Base-by-base conservation (phyloP, 2,113 vertebrate species). In the Acanthisitta chloris region DNA sequence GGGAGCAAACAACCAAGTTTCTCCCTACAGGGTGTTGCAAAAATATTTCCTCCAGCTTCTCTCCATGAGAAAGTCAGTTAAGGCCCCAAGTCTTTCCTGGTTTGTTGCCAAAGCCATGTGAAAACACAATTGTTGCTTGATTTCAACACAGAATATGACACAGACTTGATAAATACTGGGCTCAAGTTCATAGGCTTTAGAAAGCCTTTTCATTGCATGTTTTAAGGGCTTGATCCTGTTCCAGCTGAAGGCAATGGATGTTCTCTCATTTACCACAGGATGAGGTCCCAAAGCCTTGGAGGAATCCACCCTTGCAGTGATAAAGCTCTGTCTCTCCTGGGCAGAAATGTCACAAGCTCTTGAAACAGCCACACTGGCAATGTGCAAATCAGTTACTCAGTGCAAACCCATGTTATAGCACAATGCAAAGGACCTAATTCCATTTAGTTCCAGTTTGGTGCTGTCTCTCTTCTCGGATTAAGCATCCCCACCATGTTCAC, bases 81-180 rank as follows among this genome's bases (percentile, higher is more conserved):
- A 90, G 80, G 26, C 82, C 89, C 42, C 23, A 24, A 76, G 86
- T 6, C 73, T 24, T 73, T 48, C 36, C 80, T 95, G 82, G 69
- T 86, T 76, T 29, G 80, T 74, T 84, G 96, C 93, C 93, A 96
- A 88, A 92, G 65, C 94, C 52, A 38, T 92, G 45, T 83, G 86
- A 96, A 97, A 96, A 96, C 18, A 92, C 93, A 88, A 90, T 93
- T 91, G 77, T 91, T 94, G 86, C 86, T 77, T 46, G 72, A 96
- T 96, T 96, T 97, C 96, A 83, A 96, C 92, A 95, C 59, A 81
- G 70, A 74, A 95, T 66, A 58, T 64, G 65, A 90, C 90, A 90
- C 80, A 94, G 90, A 26, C 82, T 92, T 72, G 82, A 94, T 84
- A 90, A 96, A 96, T 90, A 93, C 86, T 0, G 5, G 96, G 92